A percentile compares a stretch with the other conserved stretches of the same genome.
phyloP scores from a whole-genome alignment of 37 sponge, comb jelly and placozoan genomes.

The Eunapius fragilis region DNA sequence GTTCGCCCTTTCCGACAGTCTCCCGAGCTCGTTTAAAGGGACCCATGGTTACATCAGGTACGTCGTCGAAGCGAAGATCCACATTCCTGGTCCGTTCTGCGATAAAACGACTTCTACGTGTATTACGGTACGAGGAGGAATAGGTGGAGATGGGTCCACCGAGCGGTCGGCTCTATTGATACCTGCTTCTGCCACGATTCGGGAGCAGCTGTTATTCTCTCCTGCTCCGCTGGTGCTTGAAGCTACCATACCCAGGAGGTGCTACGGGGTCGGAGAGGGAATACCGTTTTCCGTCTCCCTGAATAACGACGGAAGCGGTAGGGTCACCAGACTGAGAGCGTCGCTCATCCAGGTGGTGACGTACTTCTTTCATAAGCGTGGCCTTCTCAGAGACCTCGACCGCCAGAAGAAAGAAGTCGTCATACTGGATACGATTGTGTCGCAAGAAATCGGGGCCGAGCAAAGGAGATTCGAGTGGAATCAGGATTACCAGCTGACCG shows the following conservation, averaged over 20 bases:
- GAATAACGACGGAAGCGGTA: background rate
- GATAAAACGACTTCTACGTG: background rate
- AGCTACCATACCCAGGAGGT: background rate
- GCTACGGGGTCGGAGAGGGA: background rate
- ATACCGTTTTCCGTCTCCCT: background rate
- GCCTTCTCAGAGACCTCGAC: background rate
- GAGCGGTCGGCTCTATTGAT: background rate
- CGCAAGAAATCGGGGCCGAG: background rate
- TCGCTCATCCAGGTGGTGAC: background rate
- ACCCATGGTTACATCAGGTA: background rate
- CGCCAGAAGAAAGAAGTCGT: background rate
- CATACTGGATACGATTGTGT: background rate
- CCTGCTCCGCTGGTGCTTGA: background rate
- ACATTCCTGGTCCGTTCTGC: background rate
- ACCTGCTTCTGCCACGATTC: background rate
- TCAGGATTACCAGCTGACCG: background rate
- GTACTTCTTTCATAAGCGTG: background rate
- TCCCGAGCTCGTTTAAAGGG: background rate
- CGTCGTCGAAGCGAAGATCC: background rate
- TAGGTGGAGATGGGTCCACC: background rate
- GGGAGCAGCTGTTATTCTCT: background rate
- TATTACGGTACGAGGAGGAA: background rate
- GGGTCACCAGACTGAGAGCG: background rate
- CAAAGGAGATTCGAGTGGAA: background rate
- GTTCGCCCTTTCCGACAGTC: background rate